Conservation (phyloP, 2,888 invertebrate genomes). For the Xestia c-nigrum region DNA sequence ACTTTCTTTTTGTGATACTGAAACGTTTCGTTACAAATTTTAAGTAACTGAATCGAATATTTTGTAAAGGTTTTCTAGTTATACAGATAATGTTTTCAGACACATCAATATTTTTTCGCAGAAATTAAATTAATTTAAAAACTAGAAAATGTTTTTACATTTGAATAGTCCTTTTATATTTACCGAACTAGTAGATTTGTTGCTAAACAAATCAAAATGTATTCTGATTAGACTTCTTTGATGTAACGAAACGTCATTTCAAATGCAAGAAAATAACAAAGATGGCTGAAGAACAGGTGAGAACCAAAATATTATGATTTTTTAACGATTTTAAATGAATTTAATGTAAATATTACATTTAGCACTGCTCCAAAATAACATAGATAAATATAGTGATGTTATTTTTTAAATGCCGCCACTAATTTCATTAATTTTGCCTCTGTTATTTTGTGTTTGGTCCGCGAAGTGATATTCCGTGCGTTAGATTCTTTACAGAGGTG, state of each 20-base stretch:
- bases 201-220: slow-evolving; percentile 10
- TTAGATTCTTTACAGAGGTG: slow-evolving; percentile 30
- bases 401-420: slow-evolving; percentile 40
- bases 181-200: neutral
- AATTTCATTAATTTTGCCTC: slow-evolving; percentile 34
- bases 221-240: slow-evolving; percentile 46
- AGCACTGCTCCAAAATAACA: slow-evolving; percentile 25
- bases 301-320: slow-evolving; percentile 88
- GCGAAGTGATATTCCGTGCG: slow-evolving; percentile 48
- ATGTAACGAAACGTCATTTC: slow-evolving; percentile 82
- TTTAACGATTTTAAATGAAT: slow-evolving; percentile 82
- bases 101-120: neutral
- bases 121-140: neutral
- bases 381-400: slow-evolving; percentile 28
- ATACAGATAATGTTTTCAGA: neutral
- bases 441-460: slow-evolving; percentile 55
- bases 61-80: neutral
- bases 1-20: neutral
- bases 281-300: slow-evolving; percentile 95
- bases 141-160: neutral
- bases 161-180: neutral
- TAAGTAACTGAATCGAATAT: neutral
- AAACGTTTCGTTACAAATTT: slow-evolving; percentile 44
- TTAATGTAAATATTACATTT: slow-evolving; percentile 52
- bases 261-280: slow-evolving; percentile 91